Percentiles rank a stretch among this genome's conserved stretches.
phyloP scores from a whole-genome alignment of 2,888 invertebrate genomes.

The Hymenopus coronatus region DNA sequence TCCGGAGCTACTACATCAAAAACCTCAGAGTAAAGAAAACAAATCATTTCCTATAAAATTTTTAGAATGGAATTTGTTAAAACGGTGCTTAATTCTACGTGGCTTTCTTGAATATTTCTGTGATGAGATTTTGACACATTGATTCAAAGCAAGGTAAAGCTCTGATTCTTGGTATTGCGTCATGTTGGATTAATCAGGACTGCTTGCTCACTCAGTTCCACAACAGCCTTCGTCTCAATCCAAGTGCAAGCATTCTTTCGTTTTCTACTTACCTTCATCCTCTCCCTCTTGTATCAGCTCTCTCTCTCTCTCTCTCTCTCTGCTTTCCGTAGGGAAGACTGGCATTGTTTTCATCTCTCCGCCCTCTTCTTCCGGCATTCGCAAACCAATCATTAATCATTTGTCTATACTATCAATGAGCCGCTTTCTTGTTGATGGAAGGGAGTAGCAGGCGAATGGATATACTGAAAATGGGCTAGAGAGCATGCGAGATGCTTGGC shows the following conservation, averaged over 20 bases:
- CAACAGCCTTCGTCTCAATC: not conserved
- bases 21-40: no score
- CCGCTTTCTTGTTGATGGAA: constrained; percentile 1
- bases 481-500: not conserved
- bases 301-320: not conserved
- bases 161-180: no score
- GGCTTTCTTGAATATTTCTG: no score
- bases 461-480: not conserved
- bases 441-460: not conserved
- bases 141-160: no score
- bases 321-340: not conserved
- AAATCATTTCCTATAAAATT: no score
- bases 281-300: not conserved
- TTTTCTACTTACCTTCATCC: not conserved
- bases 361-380: constrained; percentile 11
- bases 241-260: not conserved
- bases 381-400: constrained; percentile 20
- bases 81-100: no score
- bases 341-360: constrained; percentile 5
- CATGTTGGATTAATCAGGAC: not conserved
- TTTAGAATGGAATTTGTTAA: no score
- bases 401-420: constrained; percentile 12
- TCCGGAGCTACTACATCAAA: no score
- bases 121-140: no score
- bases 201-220: not conserved